Percentiles rank a stretch among this genome's conserved stretches.
Evolutionary conservation across 2,113 vertebrate genomes (phyloP).

Genomic region (Cynocephalus volans): DNA sequence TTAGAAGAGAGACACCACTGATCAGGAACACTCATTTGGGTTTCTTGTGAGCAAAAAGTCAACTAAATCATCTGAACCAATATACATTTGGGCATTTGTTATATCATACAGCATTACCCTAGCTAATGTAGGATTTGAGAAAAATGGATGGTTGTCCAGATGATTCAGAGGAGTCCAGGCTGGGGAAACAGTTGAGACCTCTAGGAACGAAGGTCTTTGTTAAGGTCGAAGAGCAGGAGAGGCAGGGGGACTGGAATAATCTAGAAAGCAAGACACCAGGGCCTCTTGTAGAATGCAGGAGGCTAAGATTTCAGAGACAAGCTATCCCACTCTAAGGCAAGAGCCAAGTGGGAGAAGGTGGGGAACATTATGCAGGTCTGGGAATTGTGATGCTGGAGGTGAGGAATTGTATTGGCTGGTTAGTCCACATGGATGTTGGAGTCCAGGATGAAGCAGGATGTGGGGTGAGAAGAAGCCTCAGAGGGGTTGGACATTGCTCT

Average conservation of each 20-base stretch:
- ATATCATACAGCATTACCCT: neutral
- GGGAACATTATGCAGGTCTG: neutral
- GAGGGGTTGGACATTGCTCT: neutral
- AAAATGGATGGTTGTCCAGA: neutral
- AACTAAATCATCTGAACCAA: neutral
- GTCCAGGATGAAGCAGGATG: neutral
- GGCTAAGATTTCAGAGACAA: neutral
- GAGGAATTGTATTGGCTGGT: neutral
- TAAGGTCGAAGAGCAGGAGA: neutral
- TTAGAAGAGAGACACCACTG: neutral
- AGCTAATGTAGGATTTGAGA: neutral
- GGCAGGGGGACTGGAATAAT: neutral
- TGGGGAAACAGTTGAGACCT: neutral
- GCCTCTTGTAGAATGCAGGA: neutral
- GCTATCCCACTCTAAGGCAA: neutral
- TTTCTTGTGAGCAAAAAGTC: slow-evolving; percentile 40
- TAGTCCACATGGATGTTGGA: neutral
- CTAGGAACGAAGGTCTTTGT: neutral
- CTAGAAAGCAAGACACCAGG: neutral
- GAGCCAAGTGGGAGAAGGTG: neutral
- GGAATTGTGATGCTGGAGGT: neutral
- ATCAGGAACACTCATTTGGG: neutral
- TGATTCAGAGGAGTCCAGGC: neutral
- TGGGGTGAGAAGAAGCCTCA: neutral
- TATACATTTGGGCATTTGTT: slow-evolving; percentile 12